A percentile compares a stretch with the other conserved stretches of the same genome.
Evolutionary conservation across 2,113 vertebrate genomes (phyloP).

Genomic region (Daboia siamensis): DNA sequence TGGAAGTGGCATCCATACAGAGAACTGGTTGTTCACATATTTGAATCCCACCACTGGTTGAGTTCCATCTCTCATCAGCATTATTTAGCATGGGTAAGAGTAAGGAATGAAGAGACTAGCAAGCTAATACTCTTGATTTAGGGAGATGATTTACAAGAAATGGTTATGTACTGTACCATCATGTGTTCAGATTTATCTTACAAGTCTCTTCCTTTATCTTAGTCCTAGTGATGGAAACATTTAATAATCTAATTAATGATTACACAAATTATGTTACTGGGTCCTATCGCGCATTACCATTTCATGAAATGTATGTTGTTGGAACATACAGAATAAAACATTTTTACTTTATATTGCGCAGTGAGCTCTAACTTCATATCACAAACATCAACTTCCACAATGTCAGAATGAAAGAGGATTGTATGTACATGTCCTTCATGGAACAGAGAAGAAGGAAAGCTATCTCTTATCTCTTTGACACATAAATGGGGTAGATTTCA

Average conservation of each 20-base stretch:
- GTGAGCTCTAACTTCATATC: neutral
- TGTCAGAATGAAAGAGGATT: neutral
- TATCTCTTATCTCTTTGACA: neutral
- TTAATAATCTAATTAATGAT: neutral
- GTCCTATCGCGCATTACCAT: neutral
- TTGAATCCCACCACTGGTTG: too few species aligned
- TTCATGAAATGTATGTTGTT: neutral
- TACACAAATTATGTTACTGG: neutral
- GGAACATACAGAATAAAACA: neutral
- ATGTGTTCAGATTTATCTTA: neutral
- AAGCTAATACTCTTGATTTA: neutral
- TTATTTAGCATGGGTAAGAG: neutral
- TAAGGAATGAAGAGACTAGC: neutral
- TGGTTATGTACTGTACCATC: neutral
- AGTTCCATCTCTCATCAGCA: neutral
- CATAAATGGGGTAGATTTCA: neutral
- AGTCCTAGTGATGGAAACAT: neutral
- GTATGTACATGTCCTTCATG: neutral
- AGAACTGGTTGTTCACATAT: too few species aligned
- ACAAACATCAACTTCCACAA: neutral
- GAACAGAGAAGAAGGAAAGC: neutral
- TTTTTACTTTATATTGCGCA: neutral
- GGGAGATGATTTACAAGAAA: neutral
- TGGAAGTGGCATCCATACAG: too few species aligned
- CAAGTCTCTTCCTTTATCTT: neutral